Evolutionary conservation across 2,888 invertebrate species (phyloP).

Genomic region (Diploptera punctata): DNA sequence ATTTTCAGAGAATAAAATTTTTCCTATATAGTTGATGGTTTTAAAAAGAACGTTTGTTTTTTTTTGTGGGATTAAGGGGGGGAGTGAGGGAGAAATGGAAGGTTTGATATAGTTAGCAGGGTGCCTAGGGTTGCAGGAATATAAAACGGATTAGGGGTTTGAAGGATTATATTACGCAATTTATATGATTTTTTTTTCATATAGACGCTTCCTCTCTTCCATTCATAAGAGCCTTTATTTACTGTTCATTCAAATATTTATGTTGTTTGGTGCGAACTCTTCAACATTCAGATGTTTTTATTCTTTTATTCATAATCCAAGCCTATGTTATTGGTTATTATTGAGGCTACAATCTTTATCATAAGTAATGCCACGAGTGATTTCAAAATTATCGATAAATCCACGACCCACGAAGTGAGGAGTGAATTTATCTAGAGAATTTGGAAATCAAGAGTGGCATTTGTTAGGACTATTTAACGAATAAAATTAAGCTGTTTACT

Average conservation of each 20-base stretch:
- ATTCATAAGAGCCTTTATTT: background rate
- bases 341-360: too few relatives aligned
- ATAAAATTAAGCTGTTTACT: too few relatives aligned
- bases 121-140: conserved; percentile 3
- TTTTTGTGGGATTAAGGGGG: too few relatives aligned
- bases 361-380: too few relatives aligned
- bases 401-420: too few relatives aligned
- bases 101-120: background rate
- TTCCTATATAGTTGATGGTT: background rate
- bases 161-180: conserved; percentile 24
- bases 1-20: background rate
- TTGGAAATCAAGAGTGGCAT: too few relatives aligned
- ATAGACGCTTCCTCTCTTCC: background rate
- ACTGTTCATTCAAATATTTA: background rate
- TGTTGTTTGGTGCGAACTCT: background rate
- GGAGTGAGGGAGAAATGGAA: background rate
- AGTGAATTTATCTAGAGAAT: too few relatives aligned
- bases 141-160: conserved; percentile 32
- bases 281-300: background rate
- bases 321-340: too few relatives aligned
- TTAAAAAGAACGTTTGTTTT: too few relatives aligned
- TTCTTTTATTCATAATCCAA: background rate
- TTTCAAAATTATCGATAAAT: too few relatives aligned
- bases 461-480: too few relatives aligned
- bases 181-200: conserved; percentile 20